Evolutionary conservation across 2,113 vertebrate genomes (phyloP).

Genomic region (Halichoerus grypus): DNA sequence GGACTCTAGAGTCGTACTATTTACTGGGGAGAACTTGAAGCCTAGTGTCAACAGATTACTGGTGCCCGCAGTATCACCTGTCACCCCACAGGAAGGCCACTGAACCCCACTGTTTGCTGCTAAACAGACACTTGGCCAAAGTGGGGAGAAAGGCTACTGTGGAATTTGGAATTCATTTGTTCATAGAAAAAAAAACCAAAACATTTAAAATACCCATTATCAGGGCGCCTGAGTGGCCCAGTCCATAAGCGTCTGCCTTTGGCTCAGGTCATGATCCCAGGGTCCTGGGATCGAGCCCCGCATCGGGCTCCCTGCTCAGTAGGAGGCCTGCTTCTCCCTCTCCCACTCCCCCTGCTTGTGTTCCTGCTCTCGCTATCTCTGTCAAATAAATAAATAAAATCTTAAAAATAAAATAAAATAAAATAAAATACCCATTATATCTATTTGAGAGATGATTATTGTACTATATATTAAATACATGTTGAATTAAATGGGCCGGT

Average conservation of each 20-base stretch:
- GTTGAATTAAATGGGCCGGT: not conserved
- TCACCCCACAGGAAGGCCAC: not conserved
- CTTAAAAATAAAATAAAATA: not conserved
- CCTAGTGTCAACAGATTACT: slow-evolving; percentile 16
- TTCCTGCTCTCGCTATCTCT: no score
- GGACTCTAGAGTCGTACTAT: not conserved
- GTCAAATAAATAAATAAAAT: no score
- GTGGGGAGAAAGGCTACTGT: not conserved
- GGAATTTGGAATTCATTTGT: not conserved
- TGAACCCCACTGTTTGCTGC: not conserved
- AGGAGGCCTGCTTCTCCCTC: no score
- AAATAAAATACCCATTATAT: not conserved
- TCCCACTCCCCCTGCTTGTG: no score
- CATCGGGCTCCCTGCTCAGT: no score
- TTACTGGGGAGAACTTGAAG: not conserved
- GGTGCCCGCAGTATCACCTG: not conserved
- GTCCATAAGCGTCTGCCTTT: no score
- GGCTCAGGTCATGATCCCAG: no score
- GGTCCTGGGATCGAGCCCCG: no score
- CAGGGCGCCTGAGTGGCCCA: no score
- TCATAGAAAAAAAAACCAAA: not conserved
- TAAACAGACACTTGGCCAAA: not conserved
- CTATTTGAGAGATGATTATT: not conserved
- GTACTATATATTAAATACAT: not conserved
- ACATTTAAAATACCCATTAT: not conserved